These are phyloP conservation scores for Musca domestica DNA, from an alignment of 1,140 invertebrate genomes.

Conservation along the genomic window DNA sequence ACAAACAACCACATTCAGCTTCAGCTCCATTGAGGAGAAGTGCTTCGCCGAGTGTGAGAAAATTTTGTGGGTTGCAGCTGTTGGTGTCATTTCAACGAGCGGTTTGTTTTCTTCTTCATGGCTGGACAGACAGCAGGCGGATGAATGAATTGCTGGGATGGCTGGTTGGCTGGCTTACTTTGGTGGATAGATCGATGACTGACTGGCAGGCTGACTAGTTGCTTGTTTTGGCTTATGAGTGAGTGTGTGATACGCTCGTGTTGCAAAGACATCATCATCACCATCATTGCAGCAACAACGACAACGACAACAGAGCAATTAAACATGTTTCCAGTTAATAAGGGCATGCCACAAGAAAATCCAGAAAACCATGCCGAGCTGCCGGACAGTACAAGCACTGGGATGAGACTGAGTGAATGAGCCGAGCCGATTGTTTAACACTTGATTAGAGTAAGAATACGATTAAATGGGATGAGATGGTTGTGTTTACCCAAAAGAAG, in stretches of 20 bases:
- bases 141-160: neutral
- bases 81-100: slow-evolving; percentile 24
- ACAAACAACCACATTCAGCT: neutral
- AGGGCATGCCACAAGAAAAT: neutral
- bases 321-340: slow-evolving; percentile 3
- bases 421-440: slow-evolving; percentile 18
- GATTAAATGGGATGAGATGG: neutral
- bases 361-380: too few relatives aligned
- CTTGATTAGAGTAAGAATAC: slow-evolving; percentile 11
- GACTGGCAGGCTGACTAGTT: neutral
- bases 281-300: too few relatives aligned
- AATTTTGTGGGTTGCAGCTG: slow-evolving; percentile 31
- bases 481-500: neutral
- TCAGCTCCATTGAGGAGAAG: slow-evolving; percentile 2
- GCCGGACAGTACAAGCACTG: too few relatives aligned
- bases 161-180: neutral
- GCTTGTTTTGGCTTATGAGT: neutral
- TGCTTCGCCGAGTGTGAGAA: slow-evolving; percentile 26
- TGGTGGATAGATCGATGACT: slow-evolving; percentile 1
- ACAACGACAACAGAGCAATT: slow-evolving; percentile 18
- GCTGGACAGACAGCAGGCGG: neutral
- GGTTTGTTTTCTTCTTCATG: slow-evolving; percentile 2
- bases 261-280: slow-evolving; percentile 16
- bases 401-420: slow-evolving; percentile 7
- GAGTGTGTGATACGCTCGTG: slow-evolving; percentile 19